Evolutionary conservation across 1,140 invertebrate species (phyloP), one percentile per base, ranked within the genome.

Genomic region (Cyrtorhinus lividipennis): DNA sequence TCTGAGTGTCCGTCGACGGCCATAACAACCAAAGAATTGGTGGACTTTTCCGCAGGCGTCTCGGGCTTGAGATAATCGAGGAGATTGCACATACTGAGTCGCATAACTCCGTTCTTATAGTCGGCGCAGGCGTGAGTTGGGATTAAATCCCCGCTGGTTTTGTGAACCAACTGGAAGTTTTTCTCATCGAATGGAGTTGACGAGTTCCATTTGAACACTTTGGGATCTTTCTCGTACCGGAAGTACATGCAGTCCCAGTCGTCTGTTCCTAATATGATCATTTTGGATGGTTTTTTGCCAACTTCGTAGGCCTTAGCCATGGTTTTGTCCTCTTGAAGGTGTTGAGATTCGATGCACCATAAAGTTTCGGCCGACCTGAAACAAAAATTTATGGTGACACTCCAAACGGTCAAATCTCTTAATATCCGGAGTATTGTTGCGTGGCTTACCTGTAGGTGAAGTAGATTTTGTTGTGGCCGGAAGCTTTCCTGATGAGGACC

Each of bases 181-280:
- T 13, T 24, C 23, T 46, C 56, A n/a, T 25, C 23, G 22, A 63
- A 63, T 1, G 56, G 56, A 15, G 26, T 45, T 2, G 10, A 5
- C 1, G 24, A 46, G 38, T 63, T 59, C 62, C 62, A 63, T 59
- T 63, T 63, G 62, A 44, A 63, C 26, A 59, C 62, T 18, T 63
- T 48, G 13, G 62, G 18, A 18, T 22, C 59, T 23, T 59, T 44
- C n/a, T 59, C 62, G 2, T 46, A 46, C 12, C 62, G 26, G 27
- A 63, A 45, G 24, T 63, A 63, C 1, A 56, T 23, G 22, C 46
- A 58, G 12, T 38, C 22, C 56, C 62, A 58, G 18, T 79, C 77
- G 67, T 83, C 81, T n/a, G 76, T 80, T 18, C 82, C 81, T 20
- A 83, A 70, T 0, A 82, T 64, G 2, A 83, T 79, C 1, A 81